phyloP scores from a whole-genome alignment of 2,797 vertebrate species.

The Pseudochaenichthys georgianus region DNA sequence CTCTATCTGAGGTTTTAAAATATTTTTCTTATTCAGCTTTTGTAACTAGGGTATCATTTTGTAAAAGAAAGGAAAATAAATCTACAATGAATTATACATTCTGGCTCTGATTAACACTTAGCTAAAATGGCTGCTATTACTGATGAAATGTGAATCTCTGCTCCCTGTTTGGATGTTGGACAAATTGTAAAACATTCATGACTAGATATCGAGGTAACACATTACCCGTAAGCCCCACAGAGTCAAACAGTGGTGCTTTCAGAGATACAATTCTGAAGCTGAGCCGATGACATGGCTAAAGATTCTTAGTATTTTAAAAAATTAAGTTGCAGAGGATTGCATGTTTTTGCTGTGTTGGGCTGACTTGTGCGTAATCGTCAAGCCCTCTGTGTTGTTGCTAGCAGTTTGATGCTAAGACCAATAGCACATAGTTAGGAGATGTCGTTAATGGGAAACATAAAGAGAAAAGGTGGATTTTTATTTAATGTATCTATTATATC shows the following conservation, averaged over 20 bases:
- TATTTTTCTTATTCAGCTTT: conserved; percentile 2
- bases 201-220: background rate
- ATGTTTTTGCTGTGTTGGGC: background rate
- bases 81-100: background rate
- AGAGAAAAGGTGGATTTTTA: conserved; percentile 24
- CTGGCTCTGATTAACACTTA: background rate
- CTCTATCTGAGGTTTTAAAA: conserved; percentile 6
- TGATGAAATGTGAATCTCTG: background rate
- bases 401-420: background rate
- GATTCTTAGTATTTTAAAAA: background rate
- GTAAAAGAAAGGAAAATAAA: background rate
- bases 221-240: background rate
- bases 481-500: conserved; percentile 47
- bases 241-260: background rate
- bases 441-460: background rate
- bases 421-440: background rate
- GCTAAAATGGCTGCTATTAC: background rate
- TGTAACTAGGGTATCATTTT: conserved; percentile 3
- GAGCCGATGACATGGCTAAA: background rate
- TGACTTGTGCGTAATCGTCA: background rate
- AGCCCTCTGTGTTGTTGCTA: background rate
- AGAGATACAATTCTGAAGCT: background rate
- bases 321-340: background rate
- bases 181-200: background rate
- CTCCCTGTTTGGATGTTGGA: background rate